Conservation (phyloP, 2,113 vertebrate genomes). For the Nothocercus julius region DNA sequence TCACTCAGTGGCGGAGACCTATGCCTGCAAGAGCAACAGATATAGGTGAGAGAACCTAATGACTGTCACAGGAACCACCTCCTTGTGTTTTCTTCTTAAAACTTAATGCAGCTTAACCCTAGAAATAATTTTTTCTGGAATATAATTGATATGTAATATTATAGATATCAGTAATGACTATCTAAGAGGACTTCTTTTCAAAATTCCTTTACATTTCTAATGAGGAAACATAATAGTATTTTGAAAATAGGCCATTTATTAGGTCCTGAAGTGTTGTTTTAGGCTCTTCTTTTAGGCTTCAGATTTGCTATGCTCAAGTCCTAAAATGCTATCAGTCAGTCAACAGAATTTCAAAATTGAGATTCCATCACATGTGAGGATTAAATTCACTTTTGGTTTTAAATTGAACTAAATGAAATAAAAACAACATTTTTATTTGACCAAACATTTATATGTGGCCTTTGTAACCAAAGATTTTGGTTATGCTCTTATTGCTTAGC, state of each 20-base stretch:
- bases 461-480: neutral
- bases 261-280: neutral
- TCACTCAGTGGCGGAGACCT: constrained; percentile 96
- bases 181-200: neutral
- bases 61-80: neutral
- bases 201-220: neutral
- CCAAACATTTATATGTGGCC: neutral
- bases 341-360: neutral
- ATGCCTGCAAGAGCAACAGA: constrained; percentile 96
- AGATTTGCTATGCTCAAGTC: neutral
- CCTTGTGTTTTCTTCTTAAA: neutral
- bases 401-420: neutral
- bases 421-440: neutral
- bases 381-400: neutral
- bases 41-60: constrained; percentile 84
- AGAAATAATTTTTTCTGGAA: neutral
- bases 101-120: neutral
- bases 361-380: neutral
- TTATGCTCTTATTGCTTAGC: neutral
- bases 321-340: neutral
- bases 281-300: neutral
- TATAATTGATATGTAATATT: neutral
- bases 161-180: neutral
- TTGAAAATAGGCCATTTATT: neutral
- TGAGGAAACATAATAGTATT: neutral